Percentiles rank a stretch among this genome's conserved stretches.
Evolutionary conservation across 2,113 vertebrate genomes (phyloP).

Genomic region (Entelurus aequoreus): DNA sequence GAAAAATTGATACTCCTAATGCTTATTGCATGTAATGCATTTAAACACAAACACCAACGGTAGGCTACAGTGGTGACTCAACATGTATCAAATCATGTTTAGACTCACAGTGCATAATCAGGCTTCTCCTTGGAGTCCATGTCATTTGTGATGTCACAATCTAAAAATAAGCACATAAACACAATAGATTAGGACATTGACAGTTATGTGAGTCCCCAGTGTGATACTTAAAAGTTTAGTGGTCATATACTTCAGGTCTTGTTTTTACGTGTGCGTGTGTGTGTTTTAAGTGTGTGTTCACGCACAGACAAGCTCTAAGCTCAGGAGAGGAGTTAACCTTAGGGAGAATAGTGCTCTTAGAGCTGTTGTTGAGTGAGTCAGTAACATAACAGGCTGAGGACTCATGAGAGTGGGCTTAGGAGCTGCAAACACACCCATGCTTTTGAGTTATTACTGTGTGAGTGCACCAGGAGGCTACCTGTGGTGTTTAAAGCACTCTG

Average conservation of each 20-base stretch:
- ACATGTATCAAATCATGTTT: constrained; percentile 14
- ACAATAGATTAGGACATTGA: neutral
- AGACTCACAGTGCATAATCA: constrained; percentile 64
- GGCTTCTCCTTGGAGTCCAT: constrained; percentile 58
- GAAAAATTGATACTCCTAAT: no score
- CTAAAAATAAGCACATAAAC: constrained; percentile 35
- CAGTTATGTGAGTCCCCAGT: neutral
- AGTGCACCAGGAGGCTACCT: constrained; percentile 17
- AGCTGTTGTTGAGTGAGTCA: constrained; percentile 61
- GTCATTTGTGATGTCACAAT: constrained; percentile 47
- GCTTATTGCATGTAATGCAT: no score
- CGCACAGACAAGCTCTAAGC: constrained; percentile 13
- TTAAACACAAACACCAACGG: neutral
- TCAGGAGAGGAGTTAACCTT: constrained; percentile 48
- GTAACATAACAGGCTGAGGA: constrained; percentile 42
- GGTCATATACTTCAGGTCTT: constrained; percentile 23
- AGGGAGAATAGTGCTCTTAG: constrained; percentile 52
- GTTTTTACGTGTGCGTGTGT: constrained; percentile 13
- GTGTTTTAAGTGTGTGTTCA: neutral
- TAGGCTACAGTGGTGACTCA: neutral
- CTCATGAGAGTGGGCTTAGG: constrained; percentile 37
- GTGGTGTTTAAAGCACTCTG: constrained; percentile 3
- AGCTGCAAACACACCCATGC: constrained; percentile 29
- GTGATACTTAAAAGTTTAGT: constrained; percentile 2
- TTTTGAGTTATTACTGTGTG: constrained; percentile 39